Base-by-base conservation (phyloP, 2,797 vertebrate species). In the Oreortyx pictus region DNA sequence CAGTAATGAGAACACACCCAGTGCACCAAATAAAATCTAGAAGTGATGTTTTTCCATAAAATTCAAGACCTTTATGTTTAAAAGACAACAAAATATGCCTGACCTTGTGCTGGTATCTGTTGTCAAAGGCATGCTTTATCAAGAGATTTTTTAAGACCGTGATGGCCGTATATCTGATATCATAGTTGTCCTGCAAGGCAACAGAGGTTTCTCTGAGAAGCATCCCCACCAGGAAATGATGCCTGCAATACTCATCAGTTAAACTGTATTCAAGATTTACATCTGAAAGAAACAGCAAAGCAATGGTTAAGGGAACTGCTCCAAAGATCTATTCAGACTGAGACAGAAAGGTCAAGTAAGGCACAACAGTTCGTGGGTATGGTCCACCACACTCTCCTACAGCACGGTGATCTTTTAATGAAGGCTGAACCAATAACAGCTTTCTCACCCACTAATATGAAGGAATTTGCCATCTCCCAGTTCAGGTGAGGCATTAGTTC, bases 171-270 rank as follows among this genome's bases (percentile, higher is more conserved):
- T 98, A 99, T 92, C 98, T 97, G 95, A 99, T 98, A 86, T 99
- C 99, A 0, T 98, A 98, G 80, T 97, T 98, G 90, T 98, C 98
- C 94, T 99, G 98, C 80, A 99, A 89, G 60, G 98, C 99, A 75
- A 98, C 97, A 7, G 98, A 98, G 47, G 98, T 98, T 96, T 99
- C 99, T 73, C 99, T 97, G 91, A 99, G 97, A 82, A 99, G 97
- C 95, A 99, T 97, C 35, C 99, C 99, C 88, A 99, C 99, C 86
- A 99, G 97, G 97, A 99, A 99, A 96, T 99, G 99, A 96, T 99
- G 98, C 29, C 96, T 98, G 96, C 99, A 99, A 96, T 99, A 99
- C 7, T 99, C 99, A 84, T 99, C 99, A 2, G 98, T 99, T 96
- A 99, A 97, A 96, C 97, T 98, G 97, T 98, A 99, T 97, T 99